Percentiles rank a stretch among this genome's conserved stretches.
phyloP scores from a whole-genome alignment of 2,888 invertebrate genomes.

The Lobophora halterata region DNA sequence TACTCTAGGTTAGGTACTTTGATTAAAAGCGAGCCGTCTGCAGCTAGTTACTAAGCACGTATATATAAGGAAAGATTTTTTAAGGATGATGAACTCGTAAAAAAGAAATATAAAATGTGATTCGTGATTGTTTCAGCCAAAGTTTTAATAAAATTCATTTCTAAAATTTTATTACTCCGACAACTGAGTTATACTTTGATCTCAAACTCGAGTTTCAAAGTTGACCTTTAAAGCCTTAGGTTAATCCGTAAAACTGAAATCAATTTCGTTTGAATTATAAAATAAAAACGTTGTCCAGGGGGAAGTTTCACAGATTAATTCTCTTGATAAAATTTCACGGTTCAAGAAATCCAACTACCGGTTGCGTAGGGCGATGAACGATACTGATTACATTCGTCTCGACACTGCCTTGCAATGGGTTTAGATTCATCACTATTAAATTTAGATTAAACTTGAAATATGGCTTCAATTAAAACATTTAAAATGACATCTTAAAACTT shows the following conservation, averaged over 20 bases:
- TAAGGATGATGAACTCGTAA: no score
- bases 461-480: no score
- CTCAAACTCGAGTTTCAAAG: slow-evolving; percentile 25
- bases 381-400: slow-evolving; percentile 73
- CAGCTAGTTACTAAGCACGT: no score
- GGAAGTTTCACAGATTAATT: slow-evolving; percentile 77
- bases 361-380: slow-evolving; percentile 79
- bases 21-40: no score
- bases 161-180: slow-evolving; percentile 19
- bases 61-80: no score
- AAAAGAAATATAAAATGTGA: no score
- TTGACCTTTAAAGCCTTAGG: slow-evolving; percentile 32
- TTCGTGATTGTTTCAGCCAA: slow-evolving; percentile 1
- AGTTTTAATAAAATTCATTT: slow-evolving; percentile 20
- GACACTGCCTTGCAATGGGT: slow-evolving; percentile 40
- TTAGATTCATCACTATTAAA: slow-evolving; percentile 17
- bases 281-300: slow-evolving; percentile 65
- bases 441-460: no score
- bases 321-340: slow-evolving; percentile 81
- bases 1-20: no score
- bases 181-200: slow-evolving; percentile 26
- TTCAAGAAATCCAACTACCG: slow-evolving; percentile 80
- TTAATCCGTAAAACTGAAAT: slow-evolving; percentile 45
- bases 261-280: slow-evolving; percentile 66
- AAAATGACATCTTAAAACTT: no score